A percentile compares a stretch with the other conserved stretches of the same genome.
Conservation (phyloP, 2,797 vertebrate genomes). For the Thalassophryne amazonica region DNA sequence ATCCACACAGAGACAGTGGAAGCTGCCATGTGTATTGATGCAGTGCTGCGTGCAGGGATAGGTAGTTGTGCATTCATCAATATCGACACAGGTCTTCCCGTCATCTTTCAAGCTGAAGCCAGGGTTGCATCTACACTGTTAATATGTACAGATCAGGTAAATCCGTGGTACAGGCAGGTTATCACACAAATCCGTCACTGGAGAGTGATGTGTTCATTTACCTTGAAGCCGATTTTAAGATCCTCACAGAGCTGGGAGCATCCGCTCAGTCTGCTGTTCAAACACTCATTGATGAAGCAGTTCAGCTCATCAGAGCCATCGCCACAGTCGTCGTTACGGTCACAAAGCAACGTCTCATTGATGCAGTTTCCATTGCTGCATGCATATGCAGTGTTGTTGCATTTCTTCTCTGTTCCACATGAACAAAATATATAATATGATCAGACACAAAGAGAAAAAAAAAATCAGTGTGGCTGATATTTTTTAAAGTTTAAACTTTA, state of each 20-base stretch:
- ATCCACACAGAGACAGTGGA: conserved; percentile 90
- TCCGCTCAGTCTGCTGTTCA: conserved; percentile 91
- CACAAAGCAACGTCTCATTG: conserved; percentile 86
- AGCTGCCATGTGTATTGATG: conserved; percentile 92
- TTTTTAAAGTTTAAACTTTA: too few species aligned
- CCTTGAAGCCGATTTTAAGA: conserved; percentile 96
- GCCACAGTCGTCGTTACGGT: conserved; percentile 88
- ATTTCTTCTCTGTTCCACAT: conserved; percentile 86
- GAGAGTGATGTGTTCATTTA: conserved; percentile 65
- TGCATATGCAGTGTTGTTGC: conserved; percentile 88
- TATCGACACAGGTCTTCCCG: conserved; percentile 91
- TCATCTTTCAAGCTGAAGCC: conserved; percentile 96
- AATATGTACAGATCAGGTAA: conserved; percentile 30
- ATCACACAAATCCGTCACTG: background rate
- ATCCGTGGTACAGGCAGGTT: background rate
- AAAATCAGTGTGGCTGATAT: background rate
- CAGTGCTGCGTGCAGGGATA: conserved; percentile 97
- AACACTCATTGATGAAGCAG: conserved; percentile 94
- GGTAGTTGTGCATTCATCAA: conserved; percentile 91
- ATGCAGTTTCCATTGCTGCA: conserved; percentile 89
- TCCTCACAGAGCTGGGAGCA: conserved; percentile 96
- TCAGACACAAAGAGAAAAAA: conserved; percentile 4
- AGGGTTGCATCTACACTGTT: conserved; percentile 90
- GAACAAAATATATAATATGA: conserved; percentile 1
- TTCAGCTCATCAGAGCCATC: conserved; percentile 92